phyloP scores from a whole-genome alignment of 2,113 vertebrate genomes.

The Coptodon bakossiorum region DNA sequence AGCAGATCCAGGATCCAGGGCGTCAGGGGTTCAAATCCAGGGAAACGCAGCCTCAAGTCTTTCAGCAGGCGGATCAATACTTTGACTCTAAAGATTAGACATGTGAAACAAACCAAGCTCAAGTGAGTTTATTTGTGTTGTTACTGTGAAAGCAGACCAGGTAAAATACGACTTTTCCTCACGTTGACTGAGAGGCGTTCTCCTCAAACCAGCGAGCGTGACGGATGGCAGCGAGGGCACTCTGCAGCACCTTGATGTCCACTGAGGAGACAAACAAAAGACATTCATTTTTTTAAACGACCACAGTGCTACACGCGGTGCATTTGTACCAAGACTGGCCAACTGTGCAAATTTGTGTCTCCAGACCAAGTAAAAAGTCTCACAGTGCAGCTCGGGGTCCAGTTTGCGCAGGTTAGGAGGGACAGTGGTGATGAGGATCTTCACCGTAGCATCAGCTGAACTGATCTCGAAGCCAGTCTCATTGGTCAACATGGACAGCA shows the following conservation, averaged over 20 bases:
- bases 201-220: constrained; percentile 98
- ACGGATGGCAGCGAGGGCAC: constrained; percentile 91
- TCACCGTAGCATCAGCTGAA: constrained; percentile 90
- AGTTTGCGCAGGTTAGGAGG: constrained; percentile 95
- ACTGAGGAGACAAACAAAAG: constrained; percentile 64
- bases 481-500: constrained; percentile 94
- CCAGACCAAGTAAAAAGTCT: background rate
- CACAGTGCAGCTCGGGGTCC: constrained; percentile 91
- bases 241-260: constrained; percentile 98
- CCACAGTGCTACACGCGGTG: background rate
- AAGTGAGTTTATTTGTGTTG: fast-evolving
- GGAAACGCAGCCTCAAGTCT: constrained; percentile 86
- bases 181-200: constrained; percentile 97
- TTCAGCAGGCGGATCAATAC: constrained; percentile 93
- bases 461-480: constrained; percentile 97
- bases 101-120: background rate
- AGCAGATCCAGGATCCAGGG: constrained; percentile 97
- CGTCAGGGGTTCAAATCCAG: constrained; percentile 91
- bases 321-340: background rate
- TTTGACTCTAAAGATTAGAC: constrained; percentile 77
- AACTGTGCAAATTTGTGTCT: background rate
- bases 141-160: background rate
- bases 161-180: constrained; percentile 40
- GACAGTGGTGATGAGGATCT: constrained; percentile 96
- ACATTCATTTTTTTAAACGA: background rate